A percentile compares a stretch with the other conserved stretches of the same genome.
phyloP scores from a whole-genome alignment of 2,888 invertebrate species.

The Cantharis nigra region DNA sequence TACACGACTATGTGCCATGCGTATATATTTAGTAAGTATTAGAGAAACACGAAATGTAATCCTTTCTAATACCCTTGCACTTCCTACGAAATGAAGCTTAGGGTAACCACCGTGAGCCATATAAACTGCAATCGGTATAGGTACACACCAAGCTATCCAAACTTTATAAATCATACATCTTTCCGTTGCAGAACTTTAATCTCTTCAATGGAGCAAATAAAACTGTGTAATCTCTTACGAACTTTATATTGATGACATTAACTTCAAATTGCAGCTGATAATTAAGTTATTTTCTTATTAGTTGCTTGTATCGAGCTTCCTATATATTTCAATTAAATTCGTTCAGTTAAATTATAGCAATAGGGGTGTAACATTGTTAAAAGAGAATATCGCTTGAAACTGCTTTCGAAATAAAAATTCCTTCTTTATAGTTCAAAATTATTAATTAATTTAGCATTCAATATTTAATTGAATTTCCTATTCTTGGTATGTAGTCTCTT shows the following conservation, averaged over 20 bases:
- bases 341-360: background rate
- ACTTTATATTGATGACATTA: background rate
- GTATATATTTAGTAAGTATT: slow-evolving; percentile 24
- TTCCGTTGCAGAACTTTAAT: background rate
- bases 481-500: too few species aligned
- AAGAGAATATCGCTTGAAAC: background rate
- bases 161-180: background rate
- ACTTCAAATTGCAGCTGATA: background rate
- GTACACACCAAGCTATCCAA: slow-evolving; percentile 9
- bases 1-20: slow-evolving; percentile 12
- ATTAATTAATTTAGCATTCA: background rate
- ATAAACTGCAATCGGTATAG: slow-evolving; percentile 20
- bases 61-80: slow-evolving; percentile 30
- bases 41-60: slow-evolving; percentile 29
- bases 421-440: background rate
- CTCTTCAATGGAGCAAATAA: background rate
- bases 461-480: background rate
- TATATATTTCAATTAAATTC: background rate
- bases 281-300: slow-evolving; percentile 5
- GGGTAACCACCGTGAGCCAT: slow-evolving; percentile 25
- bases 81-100: slow-evolving; percentile 29
- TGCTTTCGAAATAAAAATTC: background rate
- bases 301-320: background rate
- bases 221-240: background rate
- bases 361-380: background rate